A percentile compares a stretch with the other conserved stretches of the same genome.
Evolutionary conservation across 2,888 invertebrate genomes (phyloP).

Genomic region (Unio delphinus): DNA sequence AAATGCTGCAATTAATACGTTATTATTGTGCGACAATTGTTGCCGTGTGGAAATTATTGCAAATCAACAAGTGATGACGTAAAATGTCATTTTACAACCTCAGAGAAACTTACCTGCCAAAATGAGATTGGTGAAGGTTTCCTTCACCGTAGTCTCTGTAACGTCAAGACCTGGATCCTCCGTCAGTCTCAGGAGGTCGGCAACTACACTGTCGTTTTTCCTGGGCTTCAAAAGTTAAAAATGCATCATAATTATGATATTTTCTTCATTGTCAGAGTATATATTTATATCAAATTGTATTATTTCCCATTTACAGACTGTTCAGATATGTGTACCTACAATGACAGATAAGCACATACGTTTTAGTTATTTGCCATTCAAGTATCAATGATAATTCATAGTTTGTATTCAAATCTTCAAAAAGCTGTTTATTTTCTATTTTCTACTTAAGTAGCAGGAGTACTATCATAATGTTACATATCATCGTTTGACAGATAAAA

Average conservation of each 20-base stretch:
- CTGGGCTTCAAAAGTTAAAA: background rate
- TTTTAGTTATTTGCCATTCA: background rate
- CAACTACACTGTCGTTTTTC: conserved; percentile 25
- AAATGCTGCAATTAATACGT: too few relatives aligned
- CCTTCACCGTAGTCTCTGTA: conserved; percentile 43
- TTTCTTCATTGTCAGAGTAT: too few relatives aligned
- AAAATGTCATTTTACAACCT: background rate
- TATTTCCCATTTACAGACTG: too few relatives aligned
- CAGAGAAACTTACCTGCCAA: conserved; percentile 45
- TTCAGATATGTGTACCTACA: background rate
- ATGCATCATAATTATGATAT: background rate
- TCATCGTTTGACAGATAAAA: too few relatives aligned
- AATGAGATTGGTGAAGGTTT: conserved; percentile 60
- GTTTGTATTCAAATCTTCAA: too few relatives aligned
- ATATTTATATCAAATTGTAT: too few relatives aligned
- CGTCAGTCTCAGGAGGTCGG: conserved; percentile 16
- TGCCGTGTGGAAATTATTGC: too few relatives aligned
- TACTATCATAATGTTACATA: too few relatives aligned
- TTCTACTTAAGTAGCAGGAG: too few relatives aligned
- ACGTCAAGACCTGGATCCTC: conserved; percentile 20
- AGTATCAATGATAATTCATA: background rate
- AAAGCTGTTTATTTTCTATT: too few relatives aligned
- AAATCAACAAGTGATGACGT: background rate
- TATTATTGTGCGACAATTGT: too few relatives aligned
- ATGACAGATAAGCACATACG: background rate